Evolutionary conservation across 2,888 invertebrate species (phyloP).

Genomic region (Hypercompe scribonia): DNA sequence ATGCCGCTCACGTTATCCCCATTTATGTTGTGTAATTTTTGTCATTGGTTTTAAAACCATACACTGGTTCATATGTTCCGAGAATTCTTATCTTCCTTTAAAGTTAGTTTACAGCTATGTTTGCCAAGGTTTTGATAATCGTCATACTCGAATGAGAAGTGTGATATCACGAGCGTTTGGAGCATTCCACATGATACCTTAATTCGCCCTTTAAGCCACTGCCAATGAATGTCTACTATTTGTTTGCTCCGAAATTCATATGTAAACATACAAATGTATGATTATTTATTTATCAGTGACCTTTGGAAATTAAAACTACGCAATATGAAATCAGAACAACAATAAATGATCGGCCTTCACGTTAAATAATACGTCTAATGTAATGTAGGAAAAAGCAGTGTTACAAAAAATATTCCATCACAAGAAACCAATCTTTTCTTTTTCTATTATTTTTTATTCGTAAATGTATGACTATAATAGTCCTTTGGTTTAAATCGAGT

Average conservation of each 20-base stretch:
- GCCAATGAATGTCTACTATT: not conserved
- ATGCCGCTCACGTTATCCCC: slow-evolving; percentile 2
- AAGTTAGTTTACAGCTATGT: not conserved
- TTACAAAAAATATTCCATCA: not conserved
- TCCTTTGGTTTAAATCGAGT: not conserved
- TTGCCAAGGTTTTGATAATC: not conserved
- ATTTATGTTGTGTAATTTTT: slow-evolving; percentile 8
- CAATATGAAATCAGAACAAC: not conserved
- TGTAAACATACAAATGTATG: not conserved
- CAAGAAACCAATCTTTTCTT: not conserved
- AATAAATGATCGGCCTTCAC: not conserved
- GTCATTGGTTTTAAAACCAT: slow-evolving; percentile 5
- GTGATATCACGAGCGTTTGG: not conserved
- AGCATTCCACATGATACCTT: not conserved
- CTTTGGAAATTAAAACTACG: not conserved
- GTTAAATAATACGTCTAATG: not conserved
- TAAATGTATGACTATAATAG: not conserved
- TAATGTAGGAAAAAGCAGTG: not conserved
- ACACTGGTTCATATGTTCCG: not conserved
- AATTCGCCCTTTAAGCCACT: not conserved
- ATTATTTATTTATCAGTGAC: not conserved
- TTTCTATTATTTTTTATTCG: not conserved
- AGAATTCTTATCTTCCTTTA: not conserved
- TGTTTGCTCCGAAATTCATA: not conserved
- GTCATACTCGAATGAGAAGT: not conserved